Percentiles rank a stretch among this genome's conserved stretches.
Conservation (phyloP, 2,797 vertebrate species). For the Cryptoblepharus egeriae region DNA sequence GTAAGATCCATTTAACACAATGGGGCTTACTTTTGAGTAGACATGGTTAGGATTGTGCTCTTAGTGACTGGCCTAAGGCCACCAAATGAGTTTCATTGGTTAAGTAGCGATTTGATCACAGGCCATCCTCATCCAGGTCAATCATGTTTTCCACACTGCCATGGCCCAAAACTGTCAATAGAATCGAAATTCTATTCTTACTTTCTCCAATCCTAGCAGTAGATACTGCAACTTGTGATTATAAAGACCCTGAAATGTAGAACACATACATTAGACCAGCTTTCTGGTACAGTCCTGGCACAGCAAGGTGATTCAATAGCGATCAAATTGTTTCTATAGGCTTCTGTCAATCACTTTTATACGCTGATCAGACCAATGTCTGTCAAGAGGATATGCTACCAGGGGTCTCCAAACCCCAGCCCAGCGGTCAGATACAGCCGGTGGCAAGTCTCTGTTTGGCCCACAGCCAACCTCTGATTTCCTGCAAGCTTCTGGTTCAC, state of each 20-base stretch:
- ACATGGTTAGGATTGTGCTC: no score
- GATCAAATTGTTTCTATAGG: neutral
- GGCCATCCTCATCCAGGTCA: no score
- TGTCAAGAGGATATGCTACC: no score
- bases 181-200: neutral
- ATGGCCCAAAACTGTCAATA: neutral
- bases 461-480: no score
- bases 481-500: no score
- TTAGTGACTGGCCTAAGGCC: no score
- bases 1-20: no score
- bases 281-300: neutral
- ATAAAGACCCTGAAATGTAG: neutral
- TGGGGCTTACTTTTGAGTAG: no score
- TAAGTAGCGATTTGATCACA: neutral
- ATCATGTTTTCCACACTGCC: neutral
- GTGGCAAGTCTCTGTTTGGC: no score
- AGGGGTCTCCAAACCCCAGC: no score
- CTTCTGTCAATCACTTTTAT: neutral
- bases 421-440: no score
- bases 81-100: neutral
- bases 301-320: neutral
- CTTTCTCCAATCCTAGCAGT: no score
- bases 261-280: neutral
- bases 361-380: neutral
- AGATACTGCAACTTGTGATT: neutral